A percentile compares a stretch with the other conserved stretches of the same genome.
Evolutionary conservation across 2,113 vertebrate species (phyloP).

Genomic region (Ibidorhyncha struthersii): DNA sequence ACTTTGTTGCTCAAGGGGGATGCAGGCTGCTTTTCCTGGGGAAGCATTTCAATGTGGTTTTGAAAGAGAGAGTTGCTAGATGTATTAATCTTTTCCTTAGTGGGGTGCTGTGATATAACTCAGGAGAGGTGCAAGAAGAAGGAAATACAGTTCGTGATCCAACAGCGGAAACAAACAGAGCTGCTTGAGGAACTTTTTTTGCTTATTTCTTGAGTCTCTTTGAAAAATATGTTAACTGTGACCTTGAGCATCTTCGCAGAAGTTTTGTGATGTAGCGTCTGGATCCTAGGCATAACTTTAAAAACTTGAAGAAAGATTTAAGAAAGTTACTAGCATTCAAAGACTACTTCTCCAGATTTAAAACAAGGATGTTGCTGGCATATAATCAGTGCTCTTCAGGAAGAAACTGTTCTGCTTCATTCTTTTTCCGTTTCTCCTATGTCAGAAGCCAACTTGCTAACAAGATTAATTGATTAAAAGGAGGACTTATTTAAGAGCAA

Average conservation of each 20-base stretch:
- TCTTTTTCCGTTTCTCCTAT: background rate
- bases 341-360: background rate
- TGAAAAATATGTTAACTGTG: background rate
- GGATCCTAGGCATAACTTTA: background rate
- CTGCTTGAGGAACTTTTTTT: background rate
- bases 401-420: constrained; percentile 18
- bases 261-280: background rate
- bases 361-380: constrained; percentile 29
- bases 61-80: constrained; percentile 43
- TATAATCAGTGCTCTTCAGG: background rate
- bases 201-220: background rate
- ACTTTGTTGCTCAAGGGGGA: constrained; percentile 22
- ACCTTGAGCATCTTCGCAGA: background rate
- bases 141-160: background rate
- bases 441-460: background rate
- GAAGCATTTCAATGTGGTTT: constrained; percentile 27
- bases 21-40: constrained; percentile 18
- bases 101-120: background rate
- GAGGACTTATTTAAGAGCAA: background rate
- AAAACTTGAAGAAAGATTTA: background rate
- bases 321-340: background rate
- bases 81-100: constrained; percentile 25
- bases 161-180: background rate
- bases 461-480: constrained; percentile 21
- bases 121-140: constrained; percentile 1